These are phyloP conservation scores for Clamator glandarius DNA, from an alignment of 2,797 vertebrate species.

Conservation along the genomic window DNA sequence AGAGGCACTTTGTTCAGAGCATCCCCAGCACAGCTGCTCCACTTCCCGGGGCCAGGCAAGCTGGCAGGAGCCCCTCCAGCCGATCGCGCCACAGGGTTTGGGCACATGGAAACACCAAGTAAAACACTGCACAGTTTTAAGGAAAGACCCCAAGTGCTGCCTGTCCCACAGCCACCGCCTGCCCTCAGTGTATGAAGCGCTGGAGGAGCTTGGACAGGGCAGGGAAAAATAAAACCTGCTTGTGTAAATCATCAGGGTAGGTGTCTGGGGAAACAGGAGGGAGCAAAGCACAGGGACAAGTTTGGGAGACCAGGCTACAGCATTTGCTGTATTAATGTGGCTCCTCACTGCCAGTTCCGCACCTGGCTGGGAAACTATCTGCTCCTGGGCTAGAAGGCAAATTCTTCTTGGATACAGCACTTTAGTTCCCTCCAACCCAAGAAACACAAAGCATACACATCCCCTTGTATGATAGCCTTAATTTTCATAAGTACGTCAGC, in stretches of 20 bases:
- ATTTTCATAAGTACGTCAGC: not conserved
- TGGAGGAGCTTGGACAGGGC: not conserved
- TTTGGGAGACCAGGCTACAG: not conserved
- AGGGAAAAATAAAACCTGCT: not conserved
- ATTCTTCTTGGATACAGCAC: not conserved
- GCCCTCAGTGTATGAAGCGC: fast-evolving
- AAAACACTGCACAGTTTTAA: fast-evolving
- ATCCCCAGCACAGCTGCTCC: slow-evolving; percentile 18
- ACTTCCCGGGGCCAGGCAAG: not conserved
- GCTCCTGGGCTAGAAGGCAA: not conserved
- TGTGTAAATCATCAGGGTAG: not conserved
- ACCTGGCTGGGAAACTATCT: not conserved
- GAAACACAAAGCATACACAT: not conserved
- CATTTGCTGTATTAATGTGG: not conserved
- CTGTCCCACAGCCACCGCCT: fast-evolving
- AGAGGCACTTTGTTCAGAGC: slow-evolving; percentile 43
- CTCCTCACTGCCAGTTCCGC: not conserved
- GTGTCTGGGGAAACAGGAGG: not conserved
- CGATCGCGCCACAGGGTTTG: fast-evolving
- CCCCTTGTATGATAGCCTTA: fast-evolving
- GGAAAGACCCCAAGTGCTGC: not conserved
- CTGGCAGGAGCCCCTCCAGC: not conserved
- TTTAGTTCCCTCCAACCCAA: not conserved
- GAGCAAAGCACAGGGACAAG: not conserved
- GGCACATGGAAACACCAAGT: fast-evolving